These are phyloP conservation scores for Kradibia gibbosae DNA, from an alignment of 1,140 invertebrate genomes.

Conservation along the genomic window DNA sequence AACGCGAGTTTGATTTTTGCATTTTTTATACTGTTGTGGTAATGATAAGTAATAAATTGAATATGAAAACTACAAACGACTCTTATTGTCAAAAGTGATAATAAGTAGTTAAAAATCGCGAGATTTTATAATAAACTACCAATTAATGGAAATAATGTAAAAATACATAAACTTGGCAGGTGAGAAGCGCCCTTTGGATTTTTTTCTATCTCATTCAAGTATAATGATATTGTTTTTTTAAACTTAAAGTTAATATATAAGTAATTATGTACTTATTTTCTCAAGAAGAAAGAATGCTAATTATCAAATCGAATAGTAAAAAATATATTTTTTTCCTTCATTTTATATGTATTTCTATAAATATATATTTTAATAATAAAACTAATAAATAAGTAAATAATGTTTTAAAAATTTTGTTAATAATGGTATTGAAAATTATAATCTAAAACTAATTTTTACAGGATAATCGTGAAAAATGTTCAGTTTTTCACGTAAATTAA, in stretches of 20 bases:
- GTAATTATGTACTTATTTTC: background rate
- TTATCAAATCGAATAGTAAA: background rate
- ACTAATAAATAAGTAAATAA: slow-evolving; percentile 16
- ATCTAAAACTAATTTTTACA: slow-evolving; percentile 35
- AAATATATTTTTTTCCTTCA: slow-evolving; percentile 14
- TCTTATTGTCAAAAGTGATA: slow-evolving; percentile 64
- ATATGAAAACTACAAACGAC: slow-evolving; percentile 64
- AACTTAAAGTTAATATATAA: slow-evolving; percentile 5
- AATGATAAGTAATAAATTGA: slow-evolving; percentile 57
- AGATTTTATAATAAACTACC: slow-evolving; percentile 12
- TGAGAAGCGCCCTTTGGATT: background rate
- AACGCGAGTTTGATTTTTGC: slow-evolving; percentile 9
- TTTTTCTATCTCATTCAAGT: background rate
- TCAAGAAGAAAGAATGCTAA: background rate
- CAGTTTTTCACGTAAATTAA: slow-evolving; percentile 25
- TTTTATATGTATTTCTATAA: background rate
- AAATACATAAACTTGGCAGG: slow-evolving; percentile 13
- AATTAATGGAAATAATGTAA: slow-evolving; percentile 2
- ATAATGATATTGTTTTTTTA: slow-evolving; percentile 9
- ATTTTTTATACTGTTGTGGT: slow-evolving; percentile 26
- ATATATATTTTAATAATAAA: slow-evolving; percentile 7
- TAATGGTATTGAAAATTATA: slow-evolving; percentile 42
- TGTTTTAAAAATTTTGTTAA: slow-evolving; percentile 20
- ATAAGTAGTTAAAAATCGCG: slow-evolving; percentile 48
- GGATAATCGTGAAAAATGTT: slow-evolving; percentile 14